Evolutionary conservation across 2,113 vertebrate genomes (phyloP), one percentile per base, ranked within the genome.

Genomic region (Xenopus laevis): DNA sequence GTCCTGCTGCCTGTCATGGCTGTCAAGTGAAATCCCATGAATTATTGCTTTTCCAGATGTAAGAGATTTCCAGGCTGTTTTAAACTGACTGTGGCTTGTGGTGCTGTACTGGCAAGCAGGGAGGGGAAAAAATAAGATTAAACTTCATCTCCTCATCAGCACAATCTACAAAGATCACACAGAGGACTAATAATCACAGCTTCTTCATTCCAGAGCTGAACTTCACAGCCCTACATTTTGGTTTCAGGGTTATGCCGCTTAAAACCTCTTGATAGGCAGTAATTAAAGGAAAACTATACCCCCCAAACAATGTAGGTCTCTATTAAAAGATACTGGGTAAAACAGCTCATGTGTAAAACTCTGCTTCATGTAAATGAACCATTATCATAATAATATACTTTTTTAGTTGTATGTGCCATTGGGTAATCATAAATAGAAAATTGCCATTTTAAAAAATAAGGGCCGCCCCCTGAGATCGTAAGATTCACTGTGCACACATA

Each of bases 31-130:
- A 98, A 98, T 97, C 95, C 96, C 93, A 89, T 97, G 97, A 99
- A 97, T 98, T 99, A 98, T 98, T 94, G 93, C 95, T 96, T 92
- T 92, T 96, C 95, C 97, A 99, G 97, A 98, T 99, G 97, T 95
- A 96, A 97, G 93, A 98, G 95, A 98, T 97, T 96, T 98, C 91
- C 95, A 95, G 94, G 91, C 94, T 93, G 94, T 94, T 92, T 95
- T 89, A 92, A 96, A 95, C 92, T 94, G 97, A 93, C 93, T 97
- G 95, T 89, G 95, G 95, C 97, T 96, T 98, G 93, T 94, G 94
- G 93, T 91, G 82, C 87, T 91, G 82, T 85, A 90, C 83, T 92
- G 88, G 87, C 87, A 87, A 69, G 65, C 65, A 44, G 45, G 73
- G 50, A 77, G 59, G 67, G 30, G 30, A 15, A 13, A 45, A 88